Base-by-base conservation (phyloP, 1,140 invertebrate species). In the Plectrocnemia conspersa region DNA sequence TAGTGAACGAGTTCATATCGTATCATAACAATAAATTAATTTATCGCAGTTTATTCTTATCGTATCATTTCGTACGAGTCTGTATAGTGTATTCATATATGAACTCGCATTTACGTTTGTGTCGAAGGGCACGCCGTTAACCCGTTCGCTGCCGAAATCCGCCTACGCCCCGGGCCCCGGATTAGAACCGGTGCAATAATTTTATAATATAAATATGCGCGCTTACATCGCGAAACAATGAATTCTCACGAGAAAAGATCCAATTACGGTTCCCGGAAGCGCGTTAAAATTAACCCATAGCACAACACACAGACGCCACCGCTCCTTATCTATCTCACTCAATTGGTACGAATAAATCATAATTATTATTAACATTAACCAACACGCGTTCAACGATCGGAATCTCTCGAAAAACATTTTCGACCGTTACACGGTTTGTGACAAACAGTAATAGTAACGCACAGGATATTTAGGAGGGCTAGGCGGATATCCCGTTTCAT, bases 191-290 rank as follows among this genome's bases (percentile, higher is more conserved):
- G n/a, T n/a, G n/a, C n/a, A n/a, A n/a, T n/a, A n/a, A 48, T 48
- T 33, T 46, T 48, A 33, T 33, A 21, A 16, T 25, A 33, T 48
- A 48, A 48, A 48, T 41, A 22, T 41, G 41, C 35, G 27, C 19
- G 18, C 27, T 3, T n/a, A n/a, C n/a, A n/a, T n/a, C 32, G 21
- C 25, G 15, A 24, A 46, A 54, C 42, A 54, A 54, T 54, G 27
- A 33, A 46, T 54, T 54, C 52, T 54, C 52, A 54, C 42, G 52
- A 54, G 52, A 54, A 54, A 54, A 54, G 41, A 54, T 54, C 52
- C 52, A 54, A 54, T 54, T 54, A 54, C 29, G 16, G n/a, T 33
- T 46, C 18, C 52, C 52, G 52, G 52, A 54, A 45, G 52, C 25
- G 24, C 32, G 50, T 52, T 52, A 52, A 42, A 50, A 52, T 38